Evolutionary conservation across 2,888 invertebrate genomes (phyloP), one percentile per base, ranked within the genome.

Genomic region (Unio pictorum): DNA sequence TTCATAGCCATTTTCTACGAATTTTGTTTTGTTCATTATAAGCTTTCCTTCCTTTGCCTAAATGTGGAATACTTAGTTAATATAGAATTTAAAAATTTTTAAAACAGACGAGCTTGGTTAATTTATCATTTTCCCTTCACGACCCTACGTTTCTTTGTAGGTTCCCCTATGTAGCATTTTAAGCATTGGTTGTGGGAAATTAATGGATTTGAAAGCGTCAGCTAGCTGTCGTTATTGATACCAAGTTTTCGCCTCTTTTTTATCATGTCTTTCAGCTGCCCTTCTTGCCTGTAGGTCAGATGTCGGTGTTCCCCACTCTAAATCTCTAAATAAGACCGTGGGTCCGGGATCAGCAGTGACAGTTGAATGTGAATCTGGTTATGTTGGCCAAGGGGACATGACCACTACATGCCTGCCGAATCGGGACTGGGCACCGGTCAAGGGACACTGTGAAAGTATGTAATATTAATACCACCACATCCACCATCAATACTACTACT

Each of bases 391-490:
- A 11, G 85, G 83, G 4, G 71, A 84, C 69, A 78, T 86, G 73
- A 74, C 75, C 7, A 74, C 85, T 54, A 79, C 74, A 1, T 90
- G 90, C 73, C 78, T 79, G 45, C 72, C 75, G 2, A 83, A 87
- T 67, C 81, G 80, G 15, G 79, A 78, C 1, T 90, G 90, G 90
- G 81, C 83, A 8, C n/a, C 61, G 5, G 83, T 84, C 6, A 57
- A 63, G 4, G 87, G 86, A 55, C 55, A 59, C 5, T 90, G 90
- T 74, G 76, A 81, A 73, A 80, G 90, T 90, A 81, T 80, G 81
- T 73, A 62, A 61, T 56, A 20, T 61, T 54, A 45, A 45, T 45
- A 45, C 1, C 45, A 45, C 15, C 11, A 45, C 45, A 11, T 11
- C 45, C 45, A 45, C 15, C 11, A 45, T 11, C 3, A 45, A 15